Evolutionary conservation across 2,888 invertebrate genomes (phyloP), one percentile per base, ranked within the genome.

Genomic region (Troides oblongomaculatus): DNA sequence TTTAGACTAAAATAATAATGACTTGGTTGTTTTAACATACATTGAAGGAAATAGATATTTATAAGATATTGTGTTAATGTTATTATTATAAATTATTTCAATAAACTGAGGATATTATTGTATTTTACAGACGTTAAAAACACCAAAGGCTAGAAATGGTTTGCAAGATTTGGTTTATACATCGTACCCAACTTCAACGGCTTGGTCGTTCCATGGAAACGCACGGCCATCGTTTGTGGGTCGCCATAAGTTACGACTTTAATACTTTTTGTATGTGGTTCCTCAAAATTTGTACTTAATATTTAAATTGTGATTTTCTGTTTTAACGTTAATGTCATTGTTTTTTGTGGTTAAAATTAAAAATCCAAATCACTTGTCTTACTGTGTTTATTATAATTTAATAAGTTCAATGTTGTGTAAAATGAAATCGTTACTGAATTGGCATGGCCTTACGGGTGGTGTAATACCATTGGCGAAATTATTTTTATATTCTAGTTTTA

Each of bases 171-270:
- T 86, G 73, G 80, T 84, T 23, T 89, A 79, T 66, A 85, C 90
- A 2, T 78, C 89, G 0, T 87, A 86, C 73, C 81, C 86, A 17
- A 77, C 79, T 2, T 80, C 88, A 17, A 78, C 87, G 17, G 84
- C 88, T n/a, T 79, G 92, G 92, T 81, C 86, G 1, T 92, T 92
- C 72, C 90, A 91, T 71, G 90, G 90, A 56, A 76, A 75, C 46
- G 68, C 67, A 10, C 73, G 76, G 25, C 71, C 74, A 46, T 71
- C 72, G 1, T 73, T 70, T 50, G 64, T 76, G 43, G 60, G 76
- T 67, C 78, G 78, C 61, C 75, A 71, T 66, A 75, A 76, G 63
- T 71, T 74, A 69, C 73, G 72, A 63, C 71, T 70, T 64, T 75
- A 64, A 21, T 36, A 30, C 63, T 50, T 68, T 23, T 17, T n/a